A percentile compares a stretch with the other conserved stretches of the same genome.
Evolutionary conservation across 2,113 vertebrate genomes (phyloP).

Genomic region (Odontophorus gujanensis): DNA sequence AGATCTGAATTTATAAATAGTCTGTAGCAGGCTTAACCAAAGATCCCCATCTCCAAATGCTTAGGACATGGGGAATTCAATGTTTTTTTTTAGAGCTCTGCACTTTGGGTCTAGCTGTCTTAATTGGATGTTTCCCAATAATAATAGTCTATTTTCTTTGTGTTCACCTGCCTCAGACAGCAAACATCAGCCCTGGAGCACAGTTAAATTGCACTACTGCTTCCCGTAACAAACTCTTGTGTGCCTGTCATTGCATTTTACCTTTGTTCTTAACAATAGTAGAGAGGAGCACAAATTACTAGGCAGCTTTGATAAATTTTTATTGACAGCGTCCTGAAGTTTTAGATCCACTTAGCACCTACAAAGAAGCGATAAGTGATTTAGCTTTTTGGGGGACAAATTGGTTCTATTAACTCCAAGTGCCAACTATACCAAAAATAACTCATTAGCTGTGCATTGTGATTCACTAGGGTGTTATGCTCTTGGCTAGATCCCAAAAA

Average conservation of each 20-base stretch:
- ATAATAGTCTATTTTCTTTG: background rate
- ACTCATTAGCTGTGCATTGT: conserved; percentile 78
- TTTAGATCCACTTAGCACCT: conserved; percentile 81
- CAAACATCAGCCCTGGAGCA: background rate
- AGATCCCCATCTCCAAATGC: background rate
- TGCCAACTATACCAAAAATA: conserved; percentile 80
- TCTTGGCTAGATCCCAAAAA: conserved; percentile 78
- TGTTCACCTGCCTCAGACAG: conserved; percentile 1
- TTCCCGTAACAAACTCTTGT: background rate
- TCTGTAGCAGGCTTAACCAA: background rate
- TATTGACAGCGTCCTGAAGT: conserved; percentile 73
- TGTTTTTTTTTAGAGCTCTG: background rate
- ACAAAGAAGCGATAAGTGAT: conserved; percentile 78
- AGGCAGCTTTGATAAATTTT: conserved; percentile 61
- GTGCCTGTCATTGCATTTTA: background rate
- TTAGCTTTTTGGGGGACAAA: conserved; percentile 79
- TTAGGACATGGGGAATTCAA: background rate
- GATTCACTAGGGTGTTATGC: conserved; percentile 74
- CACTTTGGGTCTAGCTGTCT: background rate
- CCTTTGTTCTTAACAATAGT: conserved; percentile 40
- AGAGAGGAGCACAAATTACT: conserved; percentile 27
- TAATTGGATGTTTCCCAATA: background rate
- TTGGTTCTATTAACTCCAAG: conserved; percentile 73
- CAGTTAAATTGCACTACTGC: conserved; percentile 15
- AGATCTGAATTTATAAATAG: conserved; percentile 27